Percentiles rank a stretch among this genome's conserved stretches.
phyloP scores from a whole-genome alignment of 2,113 vertebrate genomes.

The Lipotes vexillifer region DNA sequence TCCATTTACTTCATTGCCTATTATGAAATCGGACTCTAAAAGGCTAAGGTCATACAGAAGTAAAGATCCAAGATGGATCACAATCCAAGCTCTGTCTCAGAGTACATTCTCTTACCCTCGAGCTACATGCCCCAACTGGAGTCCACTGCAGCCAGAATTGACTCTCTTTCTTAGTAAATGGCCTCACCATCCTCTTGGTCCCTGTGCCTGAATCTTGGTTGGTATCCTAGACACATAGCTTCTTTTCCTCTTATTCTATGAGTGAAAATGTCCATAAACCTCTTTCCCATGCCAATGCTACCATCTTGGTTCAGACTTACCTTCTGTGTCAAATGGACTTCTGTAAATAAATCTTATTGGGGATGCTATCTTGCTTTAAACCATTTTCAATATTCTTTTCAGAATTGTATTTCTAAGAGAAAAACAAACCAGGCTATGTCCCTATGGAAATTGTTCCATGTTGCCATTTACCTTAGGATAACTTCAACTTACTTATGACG shows the following conservation, averaged over 20 bases:
- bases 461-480: background rate
- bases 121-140: rapidly evolving
- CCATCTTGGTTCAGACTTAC: background rate
- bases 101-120: background rate
- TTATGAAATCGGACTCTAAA: background rate
- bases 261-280: rapidly evolving
- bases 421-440: background rate
- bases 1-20: background rate
- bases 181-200: too few relatives aligned
- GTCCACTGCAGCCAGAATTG: background rate
- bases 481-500: background rate
- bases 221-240: too few relatives aligned
- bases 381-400: background rate
- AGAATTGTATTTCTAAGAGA: background rate
- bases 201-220: background rate
- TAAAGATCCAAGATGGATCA: too few relatives aligned
- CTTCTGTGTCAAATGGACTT: background rate
- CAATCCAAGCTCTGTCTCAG: rapidly evolving
- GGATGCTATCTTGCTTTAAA: background rate
- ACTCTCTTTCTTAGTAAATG: background rate
- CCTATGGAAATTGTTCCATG: background rate
- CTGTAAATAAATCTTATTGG: background rate
- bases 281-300: background rate
- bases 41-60: rapidly evolving
- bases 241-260: background rate